phyloP scores from a whole-genome alignment of 2,888 invertebrate genomes.

The Spilosoma lubricipeda region DNA sequence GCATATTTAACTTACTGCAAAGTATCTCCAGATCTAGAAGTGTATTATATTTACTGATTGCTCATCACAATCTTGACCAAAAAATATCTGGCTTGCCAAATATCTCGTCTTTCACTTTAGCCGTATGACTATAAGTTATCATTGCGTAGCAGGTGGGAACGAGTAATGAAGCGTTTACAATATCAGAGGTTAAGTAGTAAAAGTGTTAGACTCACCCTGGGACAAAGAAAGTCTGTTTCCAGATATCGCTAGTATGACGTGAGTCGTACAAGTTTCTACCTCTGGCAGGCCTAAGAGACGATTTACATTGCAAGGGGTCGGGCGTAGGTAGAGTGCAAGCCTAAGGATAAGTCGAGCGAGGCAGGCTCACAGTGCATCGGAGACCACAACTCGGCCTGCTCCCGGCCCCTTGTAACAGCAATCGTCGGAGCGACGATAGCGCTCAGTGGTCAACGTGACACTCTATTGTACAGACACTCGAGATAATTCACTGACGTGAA shows the following conservation, averaged over 20 bases:
- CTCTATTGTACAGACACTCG: neutral
- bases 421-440: neutral
- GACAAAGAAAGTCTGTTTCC: neutral
- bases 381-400: neutral
- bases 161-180: neutral
- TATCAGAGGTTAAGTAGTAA: neutral
- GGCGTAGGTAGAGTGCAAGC: neutral
- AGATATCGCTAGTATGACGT: conserved; percentile 11
- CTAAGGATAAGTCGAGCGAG: neutral
- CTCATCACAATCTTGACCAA: neutral
- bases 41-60: neutral
- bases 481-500: neutral
- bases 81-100: conserved; percentile 13
- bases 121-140: neutral
- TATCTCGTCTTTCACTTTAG: neutral
- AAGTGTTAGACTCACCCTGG: conserved; percentile 16
- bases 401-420: neutral
- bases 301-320: neutral
- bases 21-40: neutral
- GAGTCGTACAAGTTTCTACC: conserved; percentile 13
- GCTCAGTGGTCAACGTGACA: neutral
- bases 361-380: neutral
- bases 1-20: conserved; percentile 1
- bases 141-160: neutral
- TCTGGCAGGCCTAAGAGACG: conserved; percentile 14